Conservation (phyloP, 2,113 vertebrate genomes). For the Cromileptes altivelis region DNA sequence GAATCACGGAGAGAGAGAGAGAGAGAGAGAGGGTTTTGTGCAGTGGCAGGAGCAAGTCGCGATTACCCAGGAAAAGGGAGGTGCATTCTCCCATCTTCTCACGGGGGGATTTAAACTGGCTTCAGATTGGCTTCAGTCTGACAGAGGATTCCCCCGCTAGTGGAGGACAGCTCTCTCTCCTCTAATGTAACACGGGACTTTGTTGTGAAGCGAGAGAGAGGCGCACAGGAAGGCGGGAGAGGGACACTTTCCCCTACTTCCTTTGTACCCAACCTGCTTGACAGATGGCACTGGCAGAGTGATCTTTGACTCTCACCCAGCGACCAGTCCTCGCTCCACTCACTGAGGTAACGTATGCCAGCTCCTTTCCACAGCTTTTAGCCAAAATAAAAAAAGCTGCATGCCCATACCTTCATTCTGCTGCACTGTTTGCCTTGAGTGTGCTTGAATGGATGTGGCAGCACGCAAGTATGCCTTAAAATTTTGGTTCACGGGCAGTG, state of each 20-base stretch:
- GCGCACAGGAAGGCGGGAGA: slow-evolving; percentile 53
- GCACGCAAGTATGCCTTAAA: slow-evolving; percentile 43
- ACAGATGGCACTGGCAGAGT: slow-evolving; percentile 79
- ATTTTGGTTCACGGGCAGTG: slow-evolving; percentile 27
- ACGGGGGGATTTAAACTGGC: slow-evolving; percentile 59
- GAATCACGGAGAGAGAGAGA: slow-evolving; percentile 16
- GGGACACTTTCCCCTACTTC: slow-evolving; percentile 56
- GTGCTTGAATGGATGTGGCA: slow-evolving; percentile 44
- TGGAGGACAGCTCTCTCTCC: slow-evolving; percentile 40
- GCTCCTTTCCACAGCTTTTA: slow-evolving; percentile 32
- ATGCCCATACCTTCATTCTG: slow-evolving; percentile 46
- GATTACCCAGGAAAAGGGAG: slow-evolving; percentile 58
- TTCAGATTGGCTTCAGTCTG: slow-evolving; percentile 51
- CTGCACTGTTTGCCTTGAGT: slow-evolving; percentile 58
- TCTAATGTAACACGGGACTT: slow-evolving; percentile 55
- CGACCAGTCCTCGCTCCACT: slow-evolving; percentile 32
- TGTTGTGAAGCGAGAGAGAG: slow-evolving; percentile 58
- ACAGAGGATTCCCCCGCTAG: slow-evolving; percentile 56
- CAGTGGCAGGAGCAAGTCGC: slow-evolving; percentile 60
- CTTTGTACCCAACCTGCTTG: slow-evolving; percentile 64
- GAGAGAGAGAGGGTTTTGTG: slow-evolving; percentile 36
- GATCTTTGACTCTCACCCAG: slow-evolving; percentile 76
- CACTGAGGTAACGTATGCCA: slow-evolving; percentile 78
- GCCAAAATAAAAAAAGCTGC: not conserved
- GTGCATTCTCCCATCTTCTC: slow-evolving; percentile 54